Conservation (phyloP, 2,797 vertebrate genomes). For the Malurus splendens region DNA sequence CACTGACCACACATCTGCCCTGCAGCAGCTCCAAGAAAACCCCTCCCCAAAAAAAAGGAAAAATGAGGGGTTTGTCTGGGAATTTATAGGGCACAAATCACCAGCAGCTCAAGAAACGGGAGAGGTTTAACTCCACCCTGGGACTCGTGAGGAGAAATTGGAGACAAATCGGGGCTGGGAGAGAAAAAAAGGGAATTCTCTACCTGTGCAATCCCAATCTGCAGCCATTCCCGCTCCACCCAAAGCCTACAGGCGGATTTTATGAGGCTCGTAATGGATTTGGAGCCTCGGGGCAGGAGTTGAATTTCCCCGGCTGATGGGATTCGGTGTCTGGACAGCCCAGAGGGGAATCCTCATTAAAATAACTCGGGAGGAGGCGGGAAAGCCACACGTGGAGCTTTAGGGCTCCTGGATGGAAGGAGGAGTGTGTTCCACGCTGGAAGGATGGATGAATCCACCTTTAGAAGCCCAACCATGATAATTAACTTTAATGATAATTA, state of each 20-base stretch:
- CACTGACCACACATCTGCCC: not conserved
- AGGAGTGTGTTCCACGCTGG: not conserved
- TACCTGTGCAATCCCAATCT: not conserved
- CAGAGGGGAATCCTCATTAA: constrained; percentile 36
- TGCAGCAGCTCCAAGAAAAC: not conserved
- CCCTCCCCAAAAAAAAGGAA: not conserved
- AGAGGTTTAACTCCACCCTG: not conserved
- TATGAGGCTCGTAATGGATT: not conserved
- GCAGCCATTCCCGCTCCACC: not conserved
- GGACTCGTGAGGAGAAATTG: not conserved
- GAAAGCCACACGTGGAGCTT: not conserved
- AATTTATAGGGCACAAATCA: not conserved
- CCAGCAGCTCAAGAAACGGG: not conserved
- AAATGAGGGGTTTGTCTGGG: not conserved
- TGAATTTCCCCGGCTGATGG: not conserved
- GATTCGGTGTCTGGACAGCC: constrained; percentile 29
- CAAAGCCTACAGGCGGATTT: constrained; percentile 27
- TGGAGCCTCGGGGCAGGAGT: constrained; percentile 10
- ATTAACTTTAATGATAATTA: too few relatives aligned
- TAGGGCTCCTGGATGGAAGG: not conserved
- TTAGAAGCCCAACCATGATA: not conserved
- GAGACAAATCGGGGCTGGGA: not conserved
- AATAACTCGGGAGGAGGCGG: not conserved
- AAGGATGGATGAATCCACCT: not conserved
- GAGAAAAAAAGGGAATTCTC: not conserved